Evolutionary conservation across 2,888 invertebrate species (phyloP).

Genomic region (Phytoseiulus persimilis): DNA sequence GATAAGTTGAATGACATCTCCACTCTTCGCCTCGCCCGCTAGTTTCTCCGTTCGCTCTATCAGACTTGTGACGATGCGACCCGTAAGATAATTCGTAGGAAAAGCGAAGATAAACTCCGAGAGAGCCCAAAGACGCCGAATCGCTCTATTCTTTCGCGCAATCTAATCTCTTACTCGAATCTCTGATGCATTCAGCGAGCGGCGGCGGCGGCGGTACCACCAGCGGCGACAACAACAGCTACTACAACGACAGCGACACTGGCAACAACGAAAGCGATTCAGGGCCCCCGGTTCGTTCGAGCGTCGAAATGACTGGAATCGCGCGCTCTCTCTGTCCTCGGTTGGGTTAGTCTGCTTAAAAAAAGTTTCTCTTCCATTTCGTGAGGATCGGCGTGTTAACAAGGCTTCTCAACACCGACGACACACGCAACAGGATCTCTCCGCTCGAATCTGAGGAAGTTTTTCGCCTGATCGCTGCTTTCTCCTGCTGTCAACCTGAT

Average conservation of each 20-base stretch:
- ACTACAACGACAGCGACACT: neutral
- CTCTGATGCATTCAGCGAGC: neutral
- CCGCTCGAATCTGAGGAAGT: neutral
- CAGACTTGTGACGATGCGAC: neutral
- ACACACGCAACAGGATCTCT: neutral
- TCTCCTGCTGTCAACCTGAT: too few species aligned
- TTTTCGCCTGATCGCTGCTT: too few species aligned
- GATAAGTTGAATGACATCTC: neutral
- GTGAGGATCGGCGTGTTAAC: neutral
- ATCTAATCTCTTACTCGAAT: neutral
- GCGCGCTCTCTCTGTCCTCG: neutral
- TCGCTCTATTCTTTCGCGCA: neutral
- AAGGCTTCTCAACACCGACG: neutral
- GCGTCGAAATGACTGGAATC: neutral
- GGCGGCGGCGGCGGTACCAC: too few species aligned
- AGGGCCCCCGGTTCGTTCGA: neutral
- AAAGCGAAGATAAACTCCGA: neutral
- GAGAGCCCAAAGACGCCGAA: neutral
- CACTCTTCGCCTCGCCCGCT: neutral
- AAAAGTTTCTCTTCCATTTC: neutral
- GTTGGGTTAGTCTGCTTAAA: neutral
- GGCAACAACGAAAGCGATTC: neutral
- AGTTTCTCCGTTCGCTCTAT: neutral
- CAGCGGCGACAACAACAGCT: neutral
- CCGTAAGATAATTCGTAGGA: neutral